Conservation (phyloP, 2,888 invertebrate genomes). For the Zhuqinia jingwanae region DNA sequence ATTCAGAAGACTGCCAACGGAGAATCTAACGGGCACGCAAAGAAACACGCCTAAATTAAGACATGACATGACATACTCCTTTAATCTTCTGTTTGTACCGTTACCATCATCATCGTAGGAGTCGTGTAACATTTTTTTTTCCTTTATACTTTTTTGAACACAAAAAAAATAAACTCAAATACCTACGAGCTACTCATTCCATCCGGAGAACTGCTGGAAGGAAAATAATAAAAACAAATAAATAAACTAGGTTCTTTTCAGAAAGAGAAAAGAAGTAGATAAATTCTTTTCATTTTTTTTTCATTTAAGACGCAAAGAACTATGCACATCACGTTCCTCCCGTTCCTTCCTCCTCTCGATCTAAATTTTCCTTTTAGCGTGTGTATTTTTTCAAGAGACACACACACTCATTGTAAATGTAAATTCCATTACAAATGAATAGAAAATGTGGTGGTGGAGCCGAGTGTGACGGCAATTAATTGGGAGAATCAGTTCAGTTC, state of each 20-base stretch:
- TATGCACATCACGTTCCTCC: constrained; percentile 25
- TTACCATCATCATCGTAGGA: neutral
- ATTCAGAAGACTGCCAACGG: constrained; percentile 35
- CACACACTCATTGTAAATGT: no score
- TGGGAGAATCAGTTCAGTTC: constrained; percentile 31
- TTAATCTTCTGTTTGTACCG: neutral
- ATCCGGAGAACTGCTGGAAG: no score
- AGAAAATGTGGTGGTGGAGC: neutral
- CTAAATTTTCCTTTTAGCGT: neutral
- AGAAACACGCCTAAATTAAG: constrained; percentile 48
- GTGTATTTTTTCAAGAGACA: no score
- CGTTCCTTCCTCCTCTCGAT: neutral
- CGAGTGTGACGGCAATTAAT: constrained; percentile 33
- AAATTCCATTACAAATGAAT: constrained; percentile 29
- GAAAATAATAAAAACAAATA: neutral
- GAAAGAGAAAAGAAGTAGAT: neutral
- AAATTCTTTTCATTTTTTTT: constrained; percentile 32
- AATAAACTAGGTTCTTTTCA: constrained; percentile 26
- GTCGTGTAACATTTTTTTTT: neutral
- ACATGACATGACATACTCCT: neutral
- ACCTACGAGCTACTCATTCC: constrained; percentile 3
- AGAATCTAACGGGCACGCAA: constrained; percentile 39
- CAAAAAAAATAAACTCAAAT: neutral
- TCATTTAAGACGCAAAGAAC: neutral
- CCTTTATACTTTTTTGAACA: constrained; percentile 21